Conservation (phyloP, 2,797 vertebrate genomes). For the Scolopax bukidnonensis region DNA sequence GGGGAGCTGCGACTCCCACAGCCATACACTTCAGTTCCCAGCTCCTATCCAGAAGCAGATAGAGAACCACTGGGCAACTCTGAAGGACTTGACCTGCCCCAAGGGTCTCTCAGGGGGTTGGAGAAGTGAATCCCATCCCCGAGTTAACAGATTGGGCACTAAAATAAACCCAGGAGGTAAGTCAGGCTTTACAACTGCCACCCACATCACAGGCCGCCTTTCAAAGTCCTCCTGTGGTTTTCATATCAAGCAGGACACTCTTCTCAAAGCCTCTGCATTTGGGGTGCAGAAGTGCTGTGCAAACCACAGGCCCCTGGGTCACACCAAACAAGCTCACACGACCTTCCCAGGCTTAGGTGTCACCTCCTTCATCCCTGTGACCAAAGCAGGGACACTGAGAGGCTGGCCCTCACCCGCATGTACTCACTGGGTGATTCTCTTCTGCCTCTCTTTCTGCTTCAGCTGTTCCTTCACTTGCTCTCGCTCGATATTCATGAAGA, state of each 20-base stretch:
- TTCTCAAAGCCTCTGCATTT: not conserved
- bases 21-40: accelerated
- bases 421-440: constrained; percentile 81
- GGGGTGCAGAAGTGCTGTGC: not conserved
- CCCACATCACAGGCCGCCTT: accelerated
- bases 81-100: accelerated
- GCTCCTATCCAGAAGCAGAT: accelerated
- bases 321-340: not conserved
- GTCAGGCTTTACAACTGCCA: not conserved
- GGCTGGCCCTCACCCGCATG: accelerated
- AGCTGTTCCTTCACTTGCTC: constrained; percentile 86
- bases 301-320: accelerated
- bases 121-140: not conserved
- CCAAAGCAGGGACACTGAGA: not conserved
- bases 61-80: not conserved
- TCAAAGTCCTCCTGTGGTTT: too few species aligned
- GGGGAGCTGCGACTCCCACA: not conserved
- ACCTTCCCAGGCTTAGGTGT: not conserved
- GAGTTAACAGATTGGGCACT: not conserved
- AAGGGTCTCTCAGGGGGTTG: accelerated
- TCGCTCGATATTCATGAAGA: constrained; percentile 87
- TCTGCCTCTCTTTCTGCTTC: constrained; percentile 82
- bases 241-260: accelerated
- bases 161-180: not conserved
- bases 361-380: not conserved